phyloP scores from a whole-genome alignment of 1,140 invertebrate genomes.

The Trialeurodes vaporariorum region DNA sequence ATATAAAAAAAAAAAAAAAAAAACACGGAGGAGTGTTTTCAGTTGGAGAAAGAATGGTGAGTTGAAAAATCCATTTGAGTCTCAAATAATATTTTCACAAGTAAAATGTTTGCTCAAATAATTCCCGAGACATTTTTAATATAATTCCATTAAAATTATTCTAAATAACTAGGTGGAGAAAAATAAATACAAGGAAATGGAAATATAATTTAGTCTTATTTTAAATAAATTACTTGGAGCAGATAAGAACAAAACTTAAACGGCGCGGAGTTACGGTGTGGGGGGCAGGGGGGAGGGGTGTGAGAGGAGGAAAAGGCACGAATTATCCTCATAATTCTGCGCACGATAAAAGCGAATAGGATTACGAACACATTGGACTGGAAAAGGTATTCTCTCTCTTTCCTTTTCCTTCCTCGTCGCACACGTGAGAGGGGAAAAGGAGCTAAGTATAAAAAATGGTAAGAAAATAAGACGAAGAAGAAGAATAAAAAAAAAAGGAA shows the following conservation, averaged over 20 bases:
- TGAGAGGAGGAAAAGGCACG: not conserved
- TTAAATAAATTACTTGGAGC: not conserved
- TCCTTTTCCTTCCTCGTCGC: too few relatives aligned
- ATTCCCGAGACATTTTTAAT: not conserved
- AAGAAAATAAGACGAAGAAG: not conserved
- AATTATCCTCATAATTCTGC: not conserved
- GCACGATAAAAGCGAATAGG: not conserved
- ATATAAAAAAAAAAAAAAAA: too few relatives aligned
- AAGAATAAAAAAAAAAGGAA: not conserved
- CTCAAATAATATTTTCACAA: not conserved
- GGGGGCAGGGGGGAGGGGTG: too few relatives aligned
- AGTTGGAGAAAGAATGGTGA: too few relatives aligned
- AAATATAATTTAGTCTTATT: conserved; percentile 1
- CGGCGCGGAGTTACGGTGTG: too few relatives aligned
- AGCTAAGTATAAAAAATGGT: not conserved
- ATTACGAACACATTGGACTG: not conserved
- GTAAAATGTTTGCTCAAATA: not conserved
- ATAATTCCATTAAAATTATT: not conserved
- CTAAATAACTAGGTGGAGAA: too few relatives aligned
- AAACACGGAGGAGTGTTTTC: too few relatives aligned
- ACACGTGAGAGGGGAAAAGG: too few relatives aligned
- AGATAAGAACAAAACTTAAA: not conserved
- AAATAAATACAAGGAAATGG: too few relatives aligned
- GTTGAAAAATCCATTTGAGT: not conserved
- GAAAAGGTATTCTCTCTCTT: not conserved